These are phyloP conservation scores for Anolis apletophallus DNA, from an alignment of 2,797 vertebrate species.

Conservation along the genomic window DNA sequence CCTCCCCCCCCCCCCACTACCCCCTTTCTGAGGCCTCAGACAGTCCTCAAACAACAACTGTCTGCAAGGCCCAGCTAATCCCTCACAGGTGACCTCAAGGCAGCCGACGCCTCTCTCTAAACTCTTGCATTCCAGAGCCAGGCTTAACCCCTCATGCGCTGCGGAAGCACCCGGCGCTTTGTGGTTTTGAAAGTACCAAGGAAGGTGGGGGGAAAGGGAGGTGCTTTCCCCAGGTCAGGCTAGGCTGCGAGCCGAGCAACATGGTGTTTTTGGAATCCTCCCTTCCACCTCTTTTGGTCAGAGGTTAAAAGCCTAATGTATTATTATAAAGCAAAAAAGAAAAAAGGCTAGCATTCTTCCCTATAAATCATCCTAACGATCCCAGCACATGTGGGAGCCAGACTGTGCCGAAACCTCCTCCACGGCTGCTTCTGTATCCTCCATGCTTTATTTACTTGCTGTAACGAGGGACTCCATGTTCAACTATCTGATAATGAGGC, in stretches of 20 bases:
- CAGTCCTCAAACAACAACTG: slow-evolving; percentile 82
- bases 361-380: slow-evolving; percentile 77
- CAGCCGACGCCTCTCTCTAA: slow-evolving; percentile 75
- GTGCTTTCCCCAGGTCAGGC: slow-evolving; percentile 33
- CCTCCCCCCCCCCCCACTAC: slow-evolving; percentile 46
- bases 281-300: slow-evolving; percentile 70
- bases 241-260: slow-evolving; percentile 53
- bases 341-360: slow-evolving; percentile 61
- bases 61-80: slow-evolving; percentile 79
- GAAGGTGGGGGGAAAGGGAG: slow-evolving; percentile 3
- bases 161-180: slow-evolving; percentile 30
- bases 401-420: slow-evolving; percentile 61
- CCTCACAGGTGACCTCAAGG: slow-evolving; percentile 81
- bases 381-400: slow-evolving; percentile 79
- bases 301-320: slow-evolving; percentile 80
- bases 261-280: slow-evolving; percentile 64
- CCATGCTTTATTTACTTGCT: background rate
- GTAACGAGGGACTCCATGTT: slow-evolving; percentile 10
- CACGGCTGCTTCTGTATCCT: slow-evolving; percentile 5
- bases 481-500: slow-evolving; percentile 14
- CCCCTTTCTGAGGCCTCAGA: slow-evolving; percentile 76
- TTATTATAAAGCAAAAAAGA: slow-evolving; percentile 68
- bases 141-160: slow-evolving; percentile 70
- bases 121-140: slow-evolving; percentile 73
- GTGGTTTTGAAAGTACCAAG: slow-evolving; percentile 21